Evolutionary conservation across 2,113 vertebrate species (phyloP).

Genomic region (Oncorhynchus kisutch): DNA sequence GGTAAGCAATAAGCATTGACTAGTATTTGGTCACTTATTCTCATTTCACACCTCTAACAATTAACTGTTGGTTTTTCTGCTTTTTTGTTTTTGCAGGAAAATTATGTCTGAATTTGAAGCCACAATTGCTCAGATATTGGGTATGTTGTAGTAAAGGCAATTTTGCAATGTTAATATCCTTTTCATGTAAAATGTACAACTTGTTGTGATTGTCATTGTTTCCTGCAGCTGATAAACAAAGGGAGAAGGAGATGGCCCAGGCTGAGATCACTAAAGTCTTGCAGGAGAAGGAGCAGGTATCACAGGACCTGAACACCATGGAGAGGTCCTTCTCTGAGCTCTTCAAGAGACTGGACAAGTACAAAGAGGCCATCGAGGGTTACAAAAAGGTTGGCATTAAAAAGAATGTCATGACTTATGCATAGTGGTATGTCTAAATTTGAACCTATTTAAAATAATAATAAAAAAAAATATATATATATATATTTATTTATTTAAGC

Average conservation of each 20-base stretch:
- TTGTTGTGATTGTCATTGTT: background rate
- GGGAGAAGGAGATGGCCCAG: constrained; percentile 72
- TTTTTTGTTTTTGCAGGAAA: constrained; percentile 69
- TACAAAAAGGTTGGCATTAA: constrained; percentile 77
- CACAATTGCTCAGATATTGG: constrained; percentile 77
- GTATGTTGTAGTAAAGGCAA: constrained; percentile 60
- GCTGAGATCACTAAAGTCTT: constrained; percentile 69
- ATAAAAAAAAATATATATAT: too few relatives aligned
- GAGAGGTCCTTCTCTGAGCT: constrained; percentile 88
- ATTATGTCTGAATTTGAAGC: constrained; percentile 84
- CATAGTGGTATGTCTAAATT: too few relatives aligned
- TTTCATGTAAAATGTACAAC: background rate
- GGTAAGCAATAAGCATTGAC: constrained; percentile 63
- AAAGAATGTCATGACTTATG: too few relatives aligned
- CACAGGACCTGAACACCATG: constrained; percentile 78
- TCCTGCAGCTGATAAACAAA: constrained; percentile 75
- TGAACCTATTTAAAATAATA: too few relatives aligned
- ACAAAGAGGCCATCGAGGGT: constrained; percentile 84
- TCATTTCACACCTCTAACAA: background rate
- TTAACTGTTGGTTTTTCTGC: background rate
- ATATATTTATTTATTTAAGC: too few relatives aligned
- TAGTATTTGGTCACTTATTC: background rate
- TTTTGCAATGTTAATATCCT: background rate
- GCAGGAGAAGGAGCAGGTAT: constrained; percentile 82
- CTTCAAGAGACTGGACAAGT: constrained; percentile 89